Percentiles rank a stretch among this genome's conserved stretches.
phyloP scores from a whole-genome alignment of 2,888 invertebrate genomes.

The Eupsilia transversa region DNA sequence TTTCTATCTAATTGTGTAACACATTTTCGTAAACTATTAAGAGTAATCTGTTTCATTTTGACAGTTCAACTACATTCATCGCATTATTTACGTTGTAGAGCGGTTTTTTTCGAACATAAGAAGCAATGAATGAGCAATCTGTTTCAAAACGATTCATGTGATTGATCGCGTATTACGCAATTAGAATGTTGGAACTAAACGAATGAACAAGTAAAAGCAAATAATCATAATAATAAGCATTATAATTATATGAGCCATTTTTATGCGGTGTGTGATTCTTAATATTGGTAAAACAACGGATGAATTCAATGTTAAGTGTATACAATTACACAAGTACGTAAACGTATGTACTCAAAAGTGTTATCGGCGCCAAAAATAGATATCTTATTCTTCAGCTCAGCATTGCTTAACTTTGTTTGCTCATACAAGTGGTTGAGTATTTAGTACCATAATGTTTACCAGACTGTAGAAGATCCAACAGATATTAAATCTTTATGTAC shows the following conservation, averaged over 20 bases:
- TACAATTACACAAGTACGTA: neutral
- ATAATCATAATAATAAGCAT: neutral
- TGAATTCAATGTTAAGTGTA: constrained; percentile 27
- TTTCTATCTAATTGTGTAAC: too few species aligned
- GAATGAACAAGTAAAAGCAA: neutral
- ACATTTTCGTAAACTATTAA: too few species aligned
- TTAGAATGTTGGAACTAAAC: neutral
- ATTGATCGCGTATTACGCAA: too few species aligned
- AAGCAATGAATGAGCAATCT: too few species aligned
- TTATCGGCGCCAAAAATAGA: constrained; percentile 26
- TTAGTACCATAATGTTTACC: constrained; percentile 17
- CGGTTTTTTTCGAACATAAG: too few species aligned
- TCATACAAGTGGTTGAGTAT: constrained; percentile 17
- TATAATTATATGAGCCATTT: neutral
- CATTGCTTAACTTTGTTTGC: constrained; percentile 45
- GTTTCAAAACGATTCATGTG: too few species aligned
- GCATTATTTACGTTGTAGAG: too few species aligned
- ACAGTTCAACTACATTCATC: too few species aligned
- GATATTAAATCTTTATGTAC: constrained; percentile 9
- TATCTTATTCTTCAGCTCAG: constrained; percentile 23
- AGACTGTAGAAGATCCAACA: constrained; percentile 20
- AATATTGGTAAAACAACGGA: neutral
- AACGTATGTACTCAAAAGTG: neutral
- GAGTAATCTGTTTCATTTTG: too few species aligned
- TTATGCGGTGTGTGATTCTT: neutral